Evolutionary conservation across 2,888 invertebrate species (phyloP).

Genomic region (Torymus tubicola): DNA sequence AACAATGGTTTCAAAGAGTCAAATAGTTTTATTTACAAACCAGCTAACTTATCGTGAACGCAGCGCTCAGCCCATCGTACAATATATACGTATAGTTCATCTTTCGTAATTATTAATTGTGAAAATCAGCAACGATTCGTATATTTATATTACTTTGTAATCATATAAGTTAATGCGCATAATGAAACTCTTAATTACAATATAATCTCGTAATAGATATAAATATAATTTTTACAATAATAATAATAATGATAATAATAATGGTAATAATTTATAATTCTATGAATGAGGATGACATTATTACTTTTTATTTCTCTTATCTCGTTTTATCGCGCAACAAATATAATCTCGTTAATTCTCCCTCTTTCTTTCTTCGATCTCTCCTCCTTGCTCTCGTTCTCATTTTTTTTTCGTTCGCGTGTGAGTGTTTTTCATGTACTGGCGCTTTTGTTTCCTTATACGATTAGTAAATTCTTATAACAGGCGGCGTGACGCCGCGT

Average conservation of each 20-base stretch:
- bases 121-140: constrained; percentile 54
- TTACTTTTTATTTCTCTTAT: not conserved
- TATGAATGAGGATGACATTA: constrained; percentile 1
- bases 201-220: constrained; percentile 53
- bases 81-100: constrained; percentile 62
- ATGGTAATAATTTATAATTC: constrained; percentile 8
- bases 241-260: constrained; percentile 52
- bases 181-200: constrained; percentile 46
- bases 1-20: constrained; percentile 71
- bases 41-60: constrained; percentile 75
- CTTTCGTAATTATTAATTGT: constrained; percentile 54
- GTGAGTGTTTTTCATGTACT: too few relatives aligned
- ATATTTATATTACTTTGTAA: constrained; percentile 51
- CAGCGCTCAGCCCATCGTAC: constrained; percentile 71
- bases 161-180: constrained; percentile 45
- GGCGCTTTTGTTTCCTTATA: constrained; percentile 36
- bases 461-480: constrained; percentile 52
- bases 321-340: not conserved
- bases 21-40: constrained; percentile 76
- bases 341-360: not conserved
- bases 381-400: constrained; percentile 23
- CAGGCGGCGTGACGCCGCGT: constrained; percentile 21
- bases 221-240: constrained; percentile 52
- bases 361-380: not conserved
- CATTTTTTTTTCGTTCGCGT: constrained; percentile 14